Evolutionary conservation across 2,888 invertebrate species (phyloP), one percentile per base, ranked within the genome.

Genomic region (Seira musarum): DNA sequence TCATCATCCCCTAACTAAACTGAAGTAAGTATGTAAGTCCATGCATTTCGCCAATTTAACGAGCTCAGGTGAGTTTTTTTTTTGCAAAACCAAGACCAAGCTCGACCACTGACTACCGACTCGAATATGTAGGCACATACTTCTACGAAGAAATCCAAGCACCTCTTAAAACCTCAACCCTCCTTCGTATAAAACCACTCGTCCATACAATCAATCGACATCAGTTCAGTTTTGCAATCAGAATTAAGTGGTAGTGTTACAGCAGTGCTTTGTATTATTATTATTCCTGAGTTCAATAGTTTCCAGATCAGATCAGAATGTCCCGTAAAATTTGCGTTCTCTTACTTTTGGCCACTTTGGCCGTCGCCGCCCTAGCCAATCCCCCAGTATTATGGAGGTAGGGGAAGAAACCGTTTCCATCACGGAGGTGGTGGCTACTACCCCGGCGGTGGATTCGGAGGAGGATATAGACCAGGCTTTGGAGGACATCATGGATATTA

Each of bases 141-240:
- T n/a, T 30, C 30, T 30, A 5, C 30, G 3, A 30, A 30, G 30
- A 30, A 30, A 30, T 5, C 30, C n/a, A 30, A 30, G 30, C 30
- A 30, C 30, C 2, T 30, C 8, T 30, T 30, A 30, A 30, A 8
- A 30, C 30, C 8, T 30, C 63, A 61, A 40, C 46, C 24, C 73
- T n/a, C 53, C 68, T 72, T 80, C 80, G 63, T 80, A 80, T 80
- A 80, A 80, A 80, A 80, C 73, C 80, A 80, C 69, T 80, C 63
- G 64, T 35, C 69, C 57, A 30, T 15, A 8, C 22, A n/a, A 8
- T 53, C 46, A 21, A 30, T 35, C 68, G 67, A 63, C 70, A 70
- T 63, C 65, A 74, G 73, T 73, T 72, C 67, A 79, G 40, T 74
- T 80, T 73, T 25, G 73, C 79, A 79, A 68, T 79, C 72, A 49